These are phyloP conservation scores for Conomelus anceps DNA, from an alignment of 2,888 invertebrate genomes.

Conservation along the genomic window DNA sequence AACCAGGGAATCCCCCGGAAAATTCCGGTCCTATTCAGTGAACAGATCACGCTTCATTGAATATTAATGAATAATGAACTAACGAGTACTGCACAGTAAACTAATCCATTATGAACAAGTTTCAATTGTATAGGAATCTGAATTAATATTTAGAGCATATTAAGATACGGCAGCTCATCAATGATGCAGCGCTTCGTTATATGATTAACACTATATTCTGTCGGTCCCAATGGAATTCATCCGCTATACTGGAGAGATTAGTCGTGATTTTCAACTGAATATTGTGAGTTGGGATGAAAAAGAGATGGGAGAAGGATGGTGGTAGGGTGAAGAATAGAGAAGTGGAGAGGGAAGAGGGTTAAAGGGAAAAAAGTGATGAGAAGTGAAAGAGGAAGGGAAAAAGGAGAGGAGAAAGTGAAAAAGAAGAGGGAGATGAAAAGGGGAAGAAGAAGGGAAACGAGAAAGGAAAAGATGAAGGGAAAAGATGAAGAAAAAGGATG, in stretches of 20 bases:
- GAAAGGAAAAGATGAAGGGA: no score
- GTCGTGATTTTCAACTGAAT: background rate
- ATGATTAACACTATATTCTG: background rate
- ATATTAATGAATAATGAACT: background rate
- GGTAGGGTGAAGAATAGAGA: background rate
- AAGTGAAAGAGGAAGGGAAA: no score
- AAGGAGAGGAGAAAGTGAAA: no score
- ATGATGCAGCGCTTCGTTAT: background rate
- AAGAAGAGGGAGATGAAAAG: no score
- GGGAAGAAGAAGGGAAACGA: no score
- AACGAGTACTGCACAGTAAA: background rate
- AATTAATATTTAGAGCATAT: background rate
- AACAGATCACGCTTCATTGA: background rate
- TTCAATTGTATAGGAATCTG: background rate
- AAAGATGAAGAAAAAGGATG: no score
- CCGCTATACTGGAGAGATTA: background rate
- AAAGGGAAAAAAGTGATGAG: no score
- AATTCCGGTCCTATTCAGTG: background rate
- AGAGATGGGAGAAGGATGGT: no score
- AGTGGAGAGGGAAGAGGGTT: background rate
- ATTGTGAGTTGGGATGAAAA: background rate
- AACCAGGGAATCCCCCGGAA: background rate
- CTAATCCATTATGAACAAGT: background rate
- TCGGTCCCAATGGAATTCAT: no score
- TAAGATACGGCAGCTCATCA: background rate